Percentiles rank a stretch among this genome's conserved stretches.
Conservation (phyloP, 2,888 invertebrate genomes). For the Pherbina coryleti region DNA sequence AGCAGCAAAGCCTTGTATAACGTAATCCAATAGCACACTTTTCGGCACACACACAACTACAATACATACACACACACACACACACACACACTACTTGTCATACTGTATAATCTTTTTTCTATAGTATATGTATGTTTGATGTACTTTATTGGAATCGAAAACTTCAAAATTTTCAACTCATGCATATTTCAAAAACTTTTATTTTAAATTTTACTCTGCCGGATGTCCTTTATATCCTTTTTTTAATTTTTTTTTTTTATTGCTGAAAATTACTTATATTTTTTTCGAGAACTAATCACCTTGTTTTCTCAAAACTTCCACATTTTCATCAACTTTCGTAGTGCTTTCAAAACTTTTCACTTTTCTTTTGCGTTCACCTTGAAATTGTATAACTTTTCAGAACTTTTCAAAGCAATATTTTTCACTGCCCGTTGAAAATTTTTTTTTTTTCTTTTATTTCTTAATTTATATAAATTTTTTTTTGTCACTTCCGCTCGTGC, state of each 20-base stretch:
- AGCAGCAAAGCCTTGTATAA: constrained; percentile 5
- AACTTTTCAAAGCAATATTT: constrained; percentile 4
- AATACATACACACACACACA: constrained; percentile 22
- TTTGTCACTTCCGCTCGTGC: constrained; percentile 43
- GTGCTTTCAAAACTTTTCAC: not conserved
- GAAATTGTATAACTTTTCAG: constrained; percentile 9
- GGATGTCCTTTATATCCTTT: not conserved
- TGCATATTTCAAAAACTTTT: not conserved
- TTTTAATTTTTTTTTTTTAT: constrained; percentile 33
- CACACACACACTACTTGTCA: not conserved
- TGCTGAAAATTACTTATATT: constrained; percentile 2
- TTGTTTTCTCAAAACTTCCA: constrained; percentile 27
- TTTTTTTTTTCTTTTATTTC: constrained; percentile 35
- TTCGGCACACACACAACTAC: constrained; percentile 2
- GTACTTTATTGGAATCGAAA: not conserved
- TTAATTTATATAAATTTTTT: constrained; percentile 49
- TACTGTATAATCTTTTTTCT: too few species aligned
- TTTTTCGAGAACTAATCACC: not conserved
- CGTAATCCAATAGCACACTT: constrained; percentile 29
- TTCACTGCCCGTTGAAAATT: constrained; percentile 13
- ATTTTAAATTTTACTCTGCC: not conserved
- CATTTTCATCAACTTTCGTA: constrained; percentile 2
- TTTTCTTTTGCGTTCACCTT: not conserved
- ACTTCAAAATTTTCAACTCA: constrained; percentile 14
- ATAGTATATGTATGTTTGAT: not conserved